A percentile compares a stretch with the other conserved stretches of the same genome.
Conservation (phyloP, 2,113 vertebrate genomes). For the Esox niger region DNA sequence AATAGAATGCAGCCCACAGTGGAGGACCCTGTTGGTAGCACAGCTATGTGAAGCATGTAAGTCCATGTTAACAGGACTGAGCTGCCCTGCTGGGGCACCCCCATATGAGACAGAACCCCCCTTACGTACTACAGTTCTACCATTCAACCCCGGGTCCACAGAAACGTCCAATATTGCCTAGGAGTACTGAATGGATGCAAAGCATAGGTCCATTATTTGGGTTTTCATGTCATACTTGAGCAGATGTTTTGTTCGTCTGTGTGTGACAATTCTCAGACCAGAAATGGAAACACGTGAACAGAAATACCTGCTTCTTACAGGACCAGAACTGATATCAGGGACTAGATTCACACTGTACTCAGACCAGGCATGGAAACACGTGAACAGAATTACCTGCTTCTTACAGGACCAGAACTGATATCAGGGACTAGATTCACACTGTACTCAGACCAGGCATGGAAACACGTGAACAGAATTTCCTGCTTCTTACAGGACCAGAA, state of each 20-base stretch:
- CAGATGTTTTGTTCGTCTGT: constrained; percentile 42
- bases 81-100: constrained; percentile 13
- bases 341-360: no score
- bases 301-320: constrained; percentile 4
- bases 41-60: constrained; percentile 38
- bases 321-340: no score
- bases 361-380: constrained; percentile 29
- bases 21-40: constrained; percentile 8
- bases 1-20: constrained; percentile 20
- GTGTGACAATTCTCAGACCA: constrained; percentile 22
- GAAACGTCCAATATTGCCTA: not conserved
- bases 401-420: no score
- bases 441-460: constrained; percentile 28
- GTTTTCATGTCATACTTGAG: constrained; percentile 1
- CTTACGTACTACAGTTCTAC: not conserved
- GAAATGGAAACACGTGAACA: no score
- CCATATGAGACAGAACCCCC: not conserved
- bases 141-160: not conserved
- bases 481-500: no score
- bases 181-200: not conserved
- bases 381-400: no score
- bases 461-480: no score
- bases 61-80: no score
- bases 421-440: no score
- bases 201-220: not conserved